These are phyloP conservation scores for Platorchestia sp. DNA, from an alignment of 1,140 invertebrate genomes.

Conservation along the genomic window DNA sequence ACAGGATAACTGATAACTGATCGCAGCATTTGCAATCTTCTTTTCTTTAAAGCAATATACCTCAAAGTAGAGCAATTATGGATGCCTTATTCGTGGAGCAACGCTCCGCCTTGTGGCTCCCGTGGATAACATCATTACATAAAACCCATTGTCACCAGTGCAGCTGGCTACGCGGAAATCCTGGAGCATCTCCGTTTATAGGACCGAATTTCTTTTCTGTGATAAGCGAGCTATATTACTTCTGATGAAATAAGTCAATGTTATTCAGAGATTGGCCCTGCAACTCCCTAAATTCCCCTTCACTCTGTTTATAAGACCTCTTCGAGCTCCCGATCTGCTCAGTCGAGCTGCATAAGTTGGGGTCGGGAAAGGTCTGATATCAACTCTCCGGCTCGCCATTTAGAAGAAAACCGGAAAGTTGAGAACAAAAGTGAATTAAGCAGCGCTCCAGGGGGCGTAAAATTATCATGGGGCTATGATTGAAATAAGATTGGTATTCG, in stretches of 20 bases:
- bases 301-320: conserved; percentile 39
- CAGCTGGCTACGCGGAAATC: not conserved
- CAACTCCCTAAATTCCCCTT: conserved; percentile 3
- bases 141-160: not conserved
- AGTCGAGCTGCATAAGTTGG: not conserved
- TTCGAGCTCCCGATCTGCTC: not conserved
- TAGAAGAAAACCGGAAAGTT: not conserved
- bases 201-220: not conserved
- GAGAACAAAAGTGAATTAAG: not conserved
- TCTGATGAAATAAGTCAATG: not conserved
- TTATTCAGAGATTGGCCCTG: not conserved
- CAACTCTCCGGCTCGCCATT: not conserved
- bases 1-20: not conserved
- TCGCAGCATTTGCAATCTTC: not conserved
- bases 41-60: not conserved
- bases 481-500: not conserved
- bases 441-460: not conserved
- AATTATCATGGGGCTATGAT: not conserved
- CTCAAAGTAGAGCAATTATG: not conserved
- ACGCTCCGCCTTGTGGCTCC: not conserved
- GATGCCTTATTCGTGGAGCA: not conserved
- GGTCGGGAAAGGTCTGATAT: not conserved
- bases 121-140: not conserved
- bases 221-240: not conserved
- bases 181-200: not conserved